phyloP scores from a whole-genome alignment of 2,888 invertebrate species.

The Stegophylla sp. region DNA sequence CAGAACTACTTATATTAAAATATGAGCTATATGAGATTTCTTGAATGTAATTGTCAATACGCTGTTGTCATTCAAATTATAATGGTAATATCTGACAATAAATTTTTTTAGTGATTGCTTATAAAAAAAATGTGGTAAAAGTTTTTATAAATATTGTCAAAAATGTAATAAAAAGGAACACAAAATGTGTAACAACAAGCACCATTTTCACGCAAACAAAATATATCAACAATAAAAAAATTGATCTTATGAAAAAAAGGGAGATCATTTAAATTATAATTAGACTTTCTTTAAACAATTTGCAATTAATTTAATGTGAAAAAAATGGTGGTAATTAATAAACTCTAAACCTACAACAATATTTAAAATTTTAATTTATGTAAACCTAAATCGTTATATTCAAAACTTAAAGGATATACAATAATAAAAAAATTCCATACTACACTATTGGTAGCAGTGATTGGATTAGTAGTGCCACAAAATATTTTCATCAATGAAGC shows the following conservation, averaged over 20 bases:
- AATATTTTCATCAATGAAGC: neutral
- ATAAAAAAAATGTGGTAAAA: conserved; percentile 45
- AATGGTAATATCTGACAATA: conserved; percentile 23
- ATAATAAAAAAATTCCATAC: conserved; percentile 23
- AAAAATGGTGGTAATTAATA: conserved; percentile 29
- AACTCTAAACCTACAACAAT: conserved; percentile 48
- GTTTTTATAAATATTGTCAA: conserved; percentile 52
- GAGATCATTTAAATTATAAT: conserved; percentile 38
- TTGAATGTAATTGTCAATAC: conserved; percentile 57
- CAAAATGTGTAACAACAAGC: conserved; percentile 57
- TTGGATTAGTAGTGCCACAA: neutral
- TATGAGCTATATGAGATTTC: conserved; percentile 49
- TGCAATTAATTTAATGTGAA: conserved; percentile 16
- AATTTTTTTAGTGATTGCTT: conserved; percentile 31
- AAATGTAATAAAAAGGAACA: conserved; percentile 56
- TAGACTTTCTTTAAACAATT: neutral
- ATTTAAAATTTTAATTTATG: conserved; percentile 31
- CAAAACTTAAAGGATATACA: conserved; percentile 20
- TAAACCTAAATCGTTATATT: conserved; percentile 26
- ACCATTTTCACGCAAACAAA: conserved; percentile 53
- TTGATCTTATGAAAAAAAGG: conserved; percentile 27
- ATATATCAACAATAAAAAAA: conserved; percentile 41
- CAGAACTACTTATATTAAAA: conserved; percentile 54
- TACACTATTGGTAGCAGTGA: conserved; percentile 35
- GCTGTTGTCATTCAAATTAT: conserved; percentile 47